These are phyloP conservation scores for Propithecus coquereli DNA, from an alignment of 2,113 vertebrate genomes.

Conservation along the genomic window DNA sequence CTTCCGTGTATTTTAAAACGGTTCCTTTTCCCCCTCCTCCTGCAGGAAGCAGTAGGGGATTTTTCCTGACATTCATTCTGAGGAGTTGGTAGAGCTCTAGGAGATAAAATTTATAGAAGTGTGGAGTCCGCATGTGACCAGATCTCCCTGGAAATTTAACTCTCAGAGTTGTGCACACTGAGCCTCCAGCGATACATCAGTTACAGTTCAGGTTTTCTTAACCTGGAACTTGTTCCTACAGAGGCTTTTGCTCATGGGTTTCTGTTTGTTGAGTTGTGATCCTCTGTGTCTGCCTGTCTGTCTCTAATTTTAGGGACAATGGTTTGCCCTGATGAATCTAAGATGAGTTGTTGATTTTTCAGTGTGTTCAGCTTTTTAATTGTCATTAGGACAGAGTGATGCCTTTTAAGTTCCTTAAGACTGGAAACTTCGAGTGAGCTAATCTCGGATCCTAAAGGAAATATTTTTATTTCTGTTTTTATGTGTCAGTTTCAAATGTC, in stretches of 20 bases:
- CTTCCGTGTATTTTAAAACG: neutral
- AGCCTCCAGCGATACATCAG: neutral
- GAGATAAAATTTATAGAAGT: neutral
- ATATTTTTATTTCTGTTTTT: conserved; percentile 27
- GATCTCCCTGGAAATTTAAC: neutral
- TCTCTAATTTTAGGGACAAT: neutral
- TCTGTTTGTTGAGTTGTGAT: neutral
- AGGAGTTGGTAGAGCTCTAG: neutral
- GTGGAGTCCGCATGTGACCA: neutral
- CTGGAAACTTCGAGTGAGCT: neutral
- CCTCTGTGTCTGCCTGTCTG: neutral
- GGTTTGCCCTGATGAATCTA: neutral
- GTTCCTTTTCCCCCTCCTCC: neutral
- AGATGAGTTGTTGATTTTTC: neutral
- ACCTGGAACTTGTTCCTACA: neutral
- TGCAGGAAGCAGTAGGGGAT: neutral
- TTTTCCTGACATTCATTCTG: neutral
- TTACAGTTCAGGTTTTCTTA: neutral
- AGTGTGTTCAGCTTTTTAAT: neutral
- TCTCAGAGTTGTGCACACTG: neutral
- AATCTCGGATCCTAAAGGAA: neutral
- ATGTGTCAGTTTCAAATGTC: neutral
- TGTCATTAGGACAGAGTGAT: neutral
- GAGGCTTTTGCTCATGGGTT: neutral
- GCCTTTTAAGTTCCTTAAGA: neutral